phyloP scores from a whole-genome alignment of 2,113 vertebrate genomes.

The Rhagologus leucostigma region DNA sequence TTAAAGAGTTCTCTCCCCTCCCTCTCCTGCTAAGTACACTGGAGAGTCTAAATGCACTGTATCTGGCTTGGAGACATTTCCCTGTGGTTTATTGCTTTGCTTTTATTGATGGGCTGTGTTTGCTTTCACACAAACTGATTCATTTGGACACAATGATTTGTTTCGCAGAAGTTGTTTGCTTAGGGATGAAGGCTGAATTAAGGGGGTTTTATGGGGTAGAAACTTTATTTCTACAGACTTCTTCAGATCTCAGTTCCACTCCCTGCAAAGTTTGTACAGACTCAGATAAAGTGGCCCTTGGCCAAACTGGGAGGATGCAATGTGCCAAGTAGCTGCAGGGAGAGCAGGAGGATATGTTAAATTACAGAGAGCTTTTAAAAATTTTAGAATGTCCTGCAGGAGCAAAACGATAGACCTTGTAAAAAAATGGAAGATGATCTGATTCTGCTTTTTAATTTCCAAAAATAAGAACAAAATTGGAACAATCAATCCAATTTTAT shows the following conservation, averaged over 20 bases:
- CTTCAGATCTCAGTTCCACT: neutral
- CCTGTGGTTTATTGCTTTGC: conserved; percentile 21
- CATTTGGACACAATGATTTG: conserved; percentile 1
- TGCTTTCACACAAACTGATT: conserved; percentile 5
- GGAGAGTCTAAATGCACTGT: neutral
- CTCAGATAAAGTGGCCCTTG: neutral
- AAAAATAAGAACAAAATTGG: conserved; percentile 18
- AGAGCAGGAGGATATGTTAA: neutral
- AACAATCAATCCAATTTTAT: conserved; percentile 7
- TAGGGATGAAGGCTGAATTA: neutral
- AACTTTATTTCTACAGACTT: neutral
- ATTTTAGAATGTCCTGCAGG: neutral
- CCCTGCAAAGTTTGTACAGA: neutral
- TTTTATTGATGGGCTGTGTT: conserved; percentile 10
- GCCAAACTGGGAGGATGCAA: neutral
- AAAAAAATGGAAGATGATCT: neutral
- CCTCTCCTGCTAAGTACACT: neutral
- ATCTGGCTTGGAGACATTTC: conserved; percentile 19
- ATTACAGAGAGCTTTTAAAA: neutral
- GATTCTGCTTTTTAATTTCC: neutral
- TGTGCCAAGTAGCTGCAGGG: neutral
- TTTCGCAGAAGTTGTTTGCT: neutral
- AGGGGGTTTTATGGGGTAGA: neutral
- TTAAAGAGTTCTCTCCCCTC: neutral
- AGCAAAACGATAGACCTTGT: neutral